Base-by-base conservation (phyloP, 1,140 invertebrate genomes). In the Bombus consobrinus region DNA sequence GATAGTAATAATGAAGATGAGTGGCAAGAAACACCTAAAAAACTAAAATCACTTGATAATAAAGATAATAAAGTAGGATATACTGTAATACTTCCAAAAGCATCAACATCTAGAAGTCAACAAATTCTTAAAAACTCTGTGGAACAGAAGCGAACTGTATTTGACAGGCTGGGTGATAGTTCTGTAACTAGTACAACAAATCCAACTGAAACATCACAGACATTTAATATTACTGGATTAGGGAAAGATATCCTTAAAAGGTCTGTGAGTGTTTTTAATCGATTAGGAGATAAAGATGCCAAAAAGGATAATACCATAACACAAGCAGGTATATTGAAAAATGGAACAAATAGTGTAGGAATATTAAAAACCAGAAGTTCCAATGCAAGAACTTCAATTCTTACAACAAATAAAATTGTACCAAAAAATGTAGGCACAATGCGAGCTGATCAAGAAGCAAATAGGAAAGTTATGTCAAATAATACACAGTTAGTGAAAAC, bases 121-220 rank as follows among this genome's bases (percentile, higher is more conserved):
- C 92, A 94, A n/a, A 92, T 95, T 69, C 62, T 95, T 64, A 94
- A 95, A 68, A 94, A 94, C 78, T 81, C 90, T 1, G 32, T 88
- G 28, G 94, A 95, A 64, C 92, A 93, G 64, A 95, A 95, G 43
- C 87, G 93, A 78, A 95, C 95, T 15, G 95, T 95, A n/a, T 95
- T 95, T 74, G 94, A 95, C 69, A 92, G 95, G 88, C 76, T 95
- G 15, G 95, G 95, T 25, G 95, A 95, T 34, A 95, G 94, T 80
- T 95, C 94, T 3, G 95, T 95, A 28, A 94, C 94, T 0, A 95
- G 95, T 83, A 95, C 95, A 3, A 95, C 95, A 10, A 95, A 90
- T 86, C 90, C 92, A 10, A 76, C 87, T 10, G 94, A 95, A 72
- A 85, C 86, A 6, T 89, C 87, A 12, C 92, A 93, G 0, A 94